Evolutionary conservation across 2,888 invertebrate genomes (phyloP), one percentile per base, ranked within the genome.

Genomic region (Alviniconcha strummeri): DNA sequence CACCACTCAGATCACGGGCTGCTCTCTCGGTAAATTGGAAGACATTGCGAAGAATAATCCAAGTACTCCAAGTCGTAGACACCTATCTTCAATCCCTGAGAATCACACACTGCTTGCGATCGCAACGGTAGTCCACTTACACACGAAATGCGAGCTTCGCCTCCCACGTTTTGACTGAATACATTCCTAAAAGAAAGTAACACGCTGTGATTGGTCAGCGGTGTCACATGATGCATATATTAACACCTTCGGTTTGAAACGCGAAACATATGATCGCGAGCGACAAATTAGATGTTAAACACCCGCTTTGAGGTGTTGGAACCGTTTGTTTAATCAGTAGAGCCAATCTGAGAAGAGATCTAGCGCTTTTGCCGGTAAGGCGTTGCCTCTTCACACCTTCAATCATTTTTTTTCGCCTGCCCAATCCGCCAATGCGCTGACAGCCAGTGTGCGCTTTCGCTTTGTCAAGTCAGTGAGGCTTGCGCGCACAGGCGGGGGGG

Each of bases 131-230:
- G 85, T 85, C 80, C 84, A 74, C 77, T 71, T 83, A 80, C 81
- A 84, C 85, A 83, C 81, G 79, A 84, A 82, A 87, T 84, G 83
- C 84, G 87, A 88, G 83, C 86, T 82, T 84, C 84, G 81, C 85
- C 88, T 88, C 88, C 88, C 86, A 87, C 88, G 87, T 87, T 86
- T 88, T 86, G 85, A 84, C 86, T 87, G 86, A 87, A 87, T 88
- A 87, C 89, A 89, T 89, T 87, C 89, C 88, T 87, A 83, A 86
- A 81, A 85, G 79, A 87, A 85, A 86, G 85, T 82, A 85, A 75
- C 83, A 60, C 81, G 84, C 84, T 82, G 78, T 88, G 89, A 89
- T 89, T 89, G 88, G 89, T 84, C 84, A 83, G 80, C 76, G 74
- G 67, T 83, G 83, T 86, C 89, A 89, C 88, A 88, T 89, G 89